Evolutionary conservation across 2,888 invertebrate genomes (phyloP), one percentile per base, ranked within the genome.

Genomic region (Rapana venosa): DNA sequence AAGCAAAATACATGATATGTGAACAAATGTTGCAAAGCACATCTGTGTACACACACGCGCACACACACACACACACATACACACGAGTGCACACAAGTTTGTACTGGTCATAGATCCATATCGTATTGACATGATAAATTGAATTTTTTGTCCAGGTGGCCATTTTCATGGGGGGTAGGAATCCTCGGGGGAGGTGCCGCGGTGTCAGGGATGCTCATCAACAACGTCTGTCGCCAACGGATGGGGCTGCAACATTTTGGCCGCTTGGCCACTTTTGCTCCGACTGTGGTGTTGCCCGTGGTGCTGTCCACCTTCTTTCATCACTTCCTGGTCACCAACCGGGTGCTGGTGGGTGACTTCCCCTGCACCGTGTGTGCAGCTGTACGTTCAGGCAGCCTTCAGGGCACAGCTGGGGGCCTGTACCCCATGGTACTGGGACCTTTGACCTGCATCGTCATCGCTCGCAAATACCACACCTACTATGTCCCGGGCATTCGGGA

Each of bases 281-380:
- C 89, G 0, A 85, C 89, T 22, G 89, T 89, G 17, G 85, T n/a
- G 30, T 20, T 89, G 26, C 89, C 89, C 20, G 84, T 85, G 13
- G 15, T 89, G 30, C 26, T 84, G 15, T 30, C 70, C 20, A 32
- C 85, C 36, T 30, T 84, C 32, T 85, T 89, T 56, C 89, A 89
- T 56, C 36, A 56, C 30, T 26, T 89, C 32, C 56, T 89, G 36
- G 32, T 89, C 56, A 85, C 85, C 61, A 85, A 89, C 74, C 47
- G 47, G 13, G 74, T 89, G 26, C 85, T 89, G 32, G 30, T 85
- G 30, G 89, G 89, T 30, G 74, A 89, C 35, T 89, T 85, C 74
- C 89, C 84, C 70, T 89, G 89, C 84, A 89, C 89, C 4, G 89
- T 89, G 66, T 89, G 89, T 35, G 85, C 85, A 1, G 89, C 89